Base-by-base conservation (phyloP, 2,888 invertebrate genomes). In the Polymixis flavicincta region DNA sequence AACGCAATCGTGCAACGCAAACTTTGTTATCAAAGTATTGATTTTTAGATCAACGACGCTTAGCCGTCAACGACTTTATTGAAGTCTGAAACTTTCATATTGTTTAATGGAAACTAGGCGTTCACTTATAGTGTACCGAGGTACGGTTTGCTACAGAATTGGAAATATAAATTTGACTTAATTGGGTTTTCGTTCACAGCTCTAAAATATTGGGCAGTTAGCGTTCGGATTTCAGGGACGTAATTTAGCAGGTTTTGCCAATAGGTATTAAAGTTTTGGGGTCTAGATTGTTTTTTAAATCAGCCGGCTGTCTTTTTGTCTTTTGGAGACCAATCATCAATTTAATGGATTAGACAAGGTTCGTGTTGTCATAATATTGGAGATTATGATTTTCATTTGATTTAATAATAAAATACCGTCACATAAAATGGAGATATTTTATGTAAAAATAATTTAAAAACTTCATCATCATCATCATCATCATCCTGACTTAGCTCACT, bases 1-100 rank as follows among this genome's bases (percentile, higher is more conserved):
- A 78, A 73, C 81, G 79, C 86, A 80, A 78, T 86, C 86, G 79
- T 87, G 88, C 87, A 85, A 77, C 83, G 66, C 60, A 83, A 88
- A 87, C 85, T 87, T 88, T 86, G 83, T 83, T 87, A 87, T 88
- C 75, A 88, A 88, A 87, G 74, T 87, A 87, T 87, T 85, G 87
- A 87, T 87, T 87, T 87, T 88, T 85, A 80, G 80, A 86, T 86
- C 86, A 85, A 82, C 73, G 76, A 76, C 76, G 77, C 83, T 86
- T 86, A 80, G 76, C 78, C 76, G 83, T 85, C 87, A 82, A 86
- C 80, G 85, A 78, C 69, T 86, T 87, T 85, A 85, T 84, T 81
- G 79, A 82, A 81, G 80, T 74, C 76, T 78, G 77, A 52, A 87
- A 84, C 78, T 84, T 87, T 87, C 48, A 71, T 81, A 77, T 79